A percentile compares a stretch with the other conserved stretches of the same genome.
Conservation (phyloP, 1,140 invertebrate genomes). For the Eueides isabella region DNA sequence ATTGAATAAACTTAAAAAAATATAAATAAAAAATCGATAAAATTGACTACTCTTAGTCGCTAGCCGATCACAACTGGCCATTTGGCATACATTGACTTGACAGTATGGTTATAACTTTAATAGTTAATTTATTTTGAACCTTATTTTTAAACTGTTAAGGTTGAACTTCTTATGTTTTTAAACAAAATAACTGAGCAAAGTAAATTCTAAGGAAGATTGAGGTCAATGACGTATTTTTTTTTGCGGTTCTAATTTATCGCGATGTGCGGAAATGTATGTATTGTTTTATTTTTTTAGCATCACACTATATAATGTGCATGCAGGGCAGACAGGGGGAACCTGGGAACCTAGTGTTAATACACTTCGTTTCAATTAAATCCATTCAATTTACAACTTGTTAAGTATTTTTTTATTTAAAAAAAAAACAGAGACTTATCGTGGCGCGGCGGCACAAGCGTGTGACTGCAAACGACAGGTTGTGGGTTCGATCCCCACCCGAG, state of each 20-base stretch:
- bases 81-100: slow-evolving; percentile 56
- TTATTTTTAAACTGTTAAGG: slow-evolving; percentile 38
- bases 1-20: background rate
- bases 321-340: no score
- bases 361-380: no score
- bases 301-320: no score
- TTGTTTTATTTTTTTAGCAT: background rate
- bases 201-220: slow-evolving; percentile 54
- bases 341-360: no score
- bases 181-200: slow-evolving; percentile 49
- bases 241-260: slow-evolving; percentile 56
- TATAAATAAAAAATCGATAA: background rate
- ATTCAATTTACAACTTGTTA: no score
- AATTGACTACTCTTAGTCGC: slow-evolving; percentile 18
- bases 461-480: no score
- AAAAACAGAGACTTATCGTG: background rate
- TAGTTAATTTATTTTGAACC: slow-evolving; percentile 42
- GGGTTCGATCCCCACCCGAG: no score
- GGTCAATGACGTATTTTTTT: slow-evolving; percentile 78
- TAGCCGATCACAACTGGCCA: slow-evolving; percentile 54
- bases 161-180: slow-evolving; percentile 24
- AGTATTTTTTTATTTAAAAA: no score
- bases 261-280: slow-evolving; percentile 25
- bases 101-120: slow-evolving; percentile 17
- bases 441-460: no score